phyloP scores from a whole-genome alignment of 2,888 invertebrate genomes.

The Argynnis bischoffii region DNA sequence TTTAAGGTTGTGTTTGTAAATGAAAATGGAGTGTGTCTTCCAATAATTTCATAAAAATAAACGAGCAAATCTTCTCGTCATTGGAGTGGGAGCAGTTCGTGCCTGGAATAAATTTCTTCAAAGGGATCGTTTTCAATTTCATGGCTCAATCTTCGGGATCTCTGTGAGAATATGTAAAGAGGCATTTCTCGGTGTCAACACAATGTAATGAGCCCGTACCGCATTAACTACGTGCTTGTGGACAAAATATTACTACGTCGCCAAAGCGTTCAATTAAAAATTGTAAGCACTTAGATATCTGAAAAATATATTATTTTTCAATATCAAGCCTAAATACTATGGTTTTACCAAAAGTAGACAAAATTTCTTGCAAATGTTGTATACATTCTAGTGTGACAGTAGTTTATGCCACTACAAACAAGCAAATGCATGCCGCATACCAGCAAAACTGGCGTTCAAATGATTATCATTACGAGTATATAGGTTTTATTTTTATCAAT shows the following conservation, averaged over 20 bases:
- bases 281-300: too few species aligned
- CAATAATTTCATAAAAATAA: conserved; percentile 81
- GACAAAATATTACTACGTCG: conserved; percentile 45
- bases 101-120: conserved; percentile 81
- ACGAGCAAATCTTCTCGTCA: conserved; percentile 79
- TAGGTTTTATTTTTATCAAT: too few species aligned
- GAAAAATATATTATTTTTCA: too few species aligned
- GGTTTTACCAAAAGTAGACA: too few species aligned
- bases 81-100: conserved; percentile 78
- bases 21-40: conserved; percentile 66
- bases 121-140: conserved; percentile 82
- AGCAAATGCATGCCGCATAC: too few species aligned
- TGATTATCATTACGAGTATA: too few species aligned
- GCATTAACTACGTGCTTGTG: conserved; percentile 70
- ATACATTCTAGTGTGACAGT: too few species aligned
- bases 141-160: conserved; percentile 82
- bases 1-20: conserved; percentile 38
- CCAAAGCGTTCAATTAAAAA: not conserved
- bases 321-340: too few species aligned
- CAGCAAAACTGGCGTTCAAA: too few species aligned
- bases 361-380: too few species aligned
- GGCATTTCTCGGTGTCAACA: conserved; percentile 81
- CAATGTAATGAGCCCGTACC: conserved; percentile 75
- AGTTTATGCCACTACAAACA: too few species aligned
- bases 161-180: conserved; percentile 79